Evolutionary conservation across 2,888 invertebrate species (phyloP), one percentile per base, ranked within the genome.

Genomic region (Aphodius granarius): DNA sequence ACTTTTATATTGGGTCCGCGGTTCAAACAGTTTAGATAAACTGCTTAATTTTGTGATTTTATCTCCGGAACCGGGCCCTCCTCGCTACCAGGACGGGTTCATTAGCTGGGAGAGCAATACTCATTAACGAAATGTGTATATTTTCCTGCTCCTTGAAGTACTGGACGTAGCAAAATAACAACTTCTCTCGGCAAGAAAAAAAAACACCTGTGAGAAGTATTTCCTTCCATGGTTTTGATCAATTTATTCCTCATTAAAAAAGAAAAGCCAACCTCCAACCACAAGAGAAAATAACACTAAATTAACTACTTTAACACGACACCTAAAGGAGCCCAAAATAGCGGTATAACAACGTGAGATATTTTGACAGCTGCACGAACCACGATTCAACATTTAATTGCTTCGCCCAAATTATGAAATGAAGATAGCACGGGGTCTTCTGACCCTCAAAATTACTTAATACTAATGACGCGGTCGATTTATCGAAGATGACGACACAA

Each of bases 351-450:
- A n/a, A 43, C 68, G 68, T 21, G 68, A 22, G 68, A 22, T 68
- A 68, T 68, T 68, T 68, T 68, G 68, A 68, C 68, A 68, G 68
- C 68, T 22, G n/a, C 21, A 68, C n/a, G 20, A n/a, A 22, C 20
- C 68, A 43, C 68, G 68, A 22, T n/a, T 13, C 43, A 3, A 13
- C 43, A 3, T 6, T 22, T 68, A 68, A 68, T 68, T 68, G 68
- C 68, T 68, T 68, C 68, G 20, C 66, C 68, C 68, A 68, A 68
- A 68, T 68, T 68, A 68, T 20, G 68, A 22, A 68, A 68, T 68
- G 68, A 68, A 68, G 68, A 68, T 68, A 68, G 22, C 68, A 68
- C 68, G n/a, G n/a, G 68, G 2, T 21, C 20, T 16, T n/a, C 6
- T 22, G 68, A 19, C 19, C 19, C 13, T 3, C 21, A 13, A 22